Evolutionary conservation across 2,113 vertebrate genomes (phyloP).

Genomic region (Ramphastos sulfuratus): DNA sequence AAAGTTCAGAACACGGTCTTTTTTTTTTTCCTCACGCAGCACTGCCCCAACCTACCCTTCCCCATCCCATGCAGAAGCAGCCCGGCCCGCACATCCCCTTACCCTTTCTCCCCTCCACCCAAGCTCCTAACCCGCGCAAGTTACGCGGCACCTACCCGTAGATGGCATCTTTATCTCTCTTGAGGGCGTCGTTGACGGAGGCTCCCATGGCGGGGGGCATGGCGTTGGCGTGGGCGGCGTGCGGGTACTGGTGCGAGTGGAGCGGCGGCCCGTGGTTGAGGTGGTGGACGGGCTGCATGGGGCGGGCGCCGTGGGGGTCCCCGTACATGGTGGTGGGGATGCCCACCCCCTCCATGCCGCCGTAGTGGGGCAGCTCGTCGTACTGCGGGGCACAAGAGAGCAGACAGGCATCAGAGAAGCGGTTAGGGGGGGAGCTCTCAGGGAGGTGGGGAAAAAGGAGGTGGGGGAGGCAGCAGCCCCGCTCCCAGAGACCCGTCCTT

Average conservation of each 20-base stretch:
- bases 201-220: slow-evolving; percentile 97
- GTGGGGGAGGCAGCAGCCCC: background rate
- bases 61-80: background rate
- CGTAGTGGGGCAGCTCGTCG: slow-evolving; percentile 98
- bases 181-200: slow-evolving; percentile 98
- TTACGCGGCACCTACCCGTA: slow-evolving; percentile 88
- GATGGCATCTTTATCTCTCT: slow-evolving; percentile 99
- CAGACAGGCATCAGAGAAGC: background rate
- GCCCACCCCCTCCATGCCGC: slow-evolving; percentile 97
- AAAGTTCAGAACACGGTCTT: background rate
- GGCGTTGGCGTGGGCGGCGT: slow-evolving; percentile 94
- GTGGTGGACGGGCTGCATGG: slow-evolving; percentile 97
- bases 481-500: background rate
- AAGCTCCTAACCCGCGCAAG: background rate
- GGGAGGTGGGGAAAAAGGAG: background rate
- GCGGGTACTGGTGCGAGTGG: slow-evolving; percentile 96
- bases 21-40: background rate
- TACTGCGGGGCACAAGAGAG: slow-evolving; percentile 86
- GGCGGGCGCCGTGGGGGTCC: slow-evolving; percentile 94
- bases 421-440: background rate
- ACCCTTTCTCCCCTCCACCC: too few relatives aligned
- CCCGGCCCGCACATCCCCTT: background rate
- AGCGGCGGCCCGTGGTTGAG: slow-evolving; percentile 97
- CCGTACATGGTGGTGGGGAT: slow-evolving; percentile 98
- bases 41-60: background rate